Evolutionary conservation across 2,888 invertebrate genomes (phyloP).

Genomic region (Trissolcus brochymenae): DNA sequence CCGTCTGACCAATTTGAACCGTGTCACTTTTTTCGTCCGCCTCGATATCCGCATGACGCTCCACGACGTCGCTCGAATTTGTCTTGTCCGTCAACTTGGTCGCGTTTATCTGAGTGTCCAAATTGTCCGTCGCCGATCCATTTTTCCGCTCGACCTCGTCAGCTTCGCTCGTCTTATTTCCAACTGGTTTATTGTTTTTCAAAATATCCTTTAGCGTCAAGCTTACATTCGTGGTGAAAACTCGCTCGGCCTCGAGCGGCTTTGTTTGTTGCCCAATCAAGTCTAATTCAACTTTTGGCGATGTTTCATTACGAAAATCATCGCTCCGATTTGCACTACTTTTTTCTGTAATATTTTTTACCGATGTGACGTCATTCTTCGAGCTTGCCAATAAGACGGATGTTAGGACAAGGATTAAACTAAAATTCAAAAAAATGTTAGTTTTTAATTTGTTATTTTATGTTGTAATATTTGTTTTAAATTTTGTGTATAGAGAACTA

Average conservation of each 20-base stretch:
- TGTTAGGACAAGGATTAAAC: conserved; percentile 3
- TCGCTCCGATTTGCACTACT: too few relatives aligned
- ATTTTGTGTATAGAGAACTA: too few relatives aligned
- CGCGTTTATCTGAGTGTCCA: conserved; percentile 3
- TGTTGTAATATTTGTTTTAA: too few relatives aligned
- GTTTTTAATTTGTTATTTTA: too few relatives aligned
- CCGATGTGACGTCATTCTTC: too few relatives aligned
- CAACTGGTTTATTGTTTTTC: conserved; percentile 10
- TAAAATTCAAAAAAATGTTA: background rate
- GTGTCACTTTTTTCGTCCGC: conserved; percentile 22
- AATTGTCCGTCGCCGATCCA: conserved; percentile 46
- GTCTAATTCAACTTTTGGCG: background rate
- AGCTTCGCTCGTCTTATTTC: conserved; percentile 13
- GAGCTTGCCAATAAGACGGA: background rate
- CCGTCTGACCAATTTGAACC: conserved; percentile 42
- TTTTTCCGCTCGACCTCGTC: conserved; percentile 43
- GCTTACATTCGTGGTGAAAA: conserved; percentile 8
- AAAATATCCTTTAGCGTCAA: conserved; percentile 10
- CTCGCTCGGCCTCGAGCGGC: background rate
- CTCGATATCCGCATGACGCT: conserved; percentile 4
- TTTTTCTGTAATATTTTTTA: too few relatives aligned
- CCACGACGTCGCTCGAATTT: conserved; percentile 2
- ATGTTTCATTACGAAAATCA: background rate
- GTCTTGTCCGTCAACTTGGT: background rate
- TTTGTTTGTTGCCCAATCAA: conserved; percentile 7